Evolutionary conservation across 2,888 invertebrate genomes (phyloP).

Genomic region (Rambutsinella grinnellia): DNA sequence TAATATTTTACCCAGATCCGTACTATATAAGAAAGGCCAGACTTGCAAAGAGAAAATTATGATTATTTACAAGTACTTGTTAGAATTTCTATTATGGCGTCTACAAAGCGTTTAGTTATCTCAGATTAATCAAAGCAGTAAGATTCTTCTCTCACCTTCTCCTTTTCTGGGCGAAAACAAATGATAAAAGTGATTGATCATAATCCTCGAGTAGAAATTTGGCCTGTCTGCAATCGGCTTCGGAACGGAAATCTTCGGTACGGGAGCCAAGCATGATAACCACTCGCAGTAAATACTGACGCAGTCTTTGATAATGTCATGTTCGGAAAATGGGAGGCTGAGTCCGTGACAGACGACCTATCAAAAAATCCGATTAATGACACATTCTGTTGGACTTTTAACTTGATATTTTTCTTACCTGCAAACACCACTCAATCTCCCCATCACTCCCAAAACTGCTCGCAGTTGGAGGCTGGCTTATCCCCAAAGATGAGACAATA

Average conservation of each 20-base stretch:
- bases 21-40: conserved; percentile 87
- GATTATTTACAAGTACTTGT: too few species aligned
- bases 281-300: conserved; percentile 98
- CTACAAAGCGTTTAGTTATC: too few species aligned
- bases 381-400: conserved; percentile 8
- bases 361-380: conserved; percentile 24
- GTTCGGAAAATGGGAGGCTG: conserved; percentile 89
- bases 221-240: conserved; percentile 90
- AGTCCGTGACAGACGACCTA: conserved; percentile 94
- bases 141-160: conserved; percentile 85
- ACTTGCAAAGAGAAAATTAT: conserved; percentile 78
- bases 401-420: conserved; percentile 71
- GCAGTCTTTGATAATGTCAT: conserved; percentile 95
- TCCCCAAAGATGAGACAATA: conserved; percentile 79
- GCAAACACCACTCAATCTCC: conserved; percentile 78
- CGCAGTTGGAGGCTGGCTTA: conserved; percentile 84
- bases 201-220: conserved; percentile 89
- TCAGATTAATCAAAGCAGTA: too few species aligned
- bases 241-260: conserved; percentile 89
- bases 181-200: conserved; percentile 93
- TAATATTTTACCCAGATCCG: conserved; percentile 88
- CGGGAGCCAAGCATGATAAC: conserved; percentile 88
- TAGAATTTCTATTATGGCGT: too few species aligned
- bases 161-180: conserved; percentile 93
- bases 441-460: conserved; percentile 86